Evolutionary conservation across 1,140 invertebrate genomes (phyloP), one percentile per base, ranked within the genome.

Genomic region (Nasonia longicornis): DNA sequence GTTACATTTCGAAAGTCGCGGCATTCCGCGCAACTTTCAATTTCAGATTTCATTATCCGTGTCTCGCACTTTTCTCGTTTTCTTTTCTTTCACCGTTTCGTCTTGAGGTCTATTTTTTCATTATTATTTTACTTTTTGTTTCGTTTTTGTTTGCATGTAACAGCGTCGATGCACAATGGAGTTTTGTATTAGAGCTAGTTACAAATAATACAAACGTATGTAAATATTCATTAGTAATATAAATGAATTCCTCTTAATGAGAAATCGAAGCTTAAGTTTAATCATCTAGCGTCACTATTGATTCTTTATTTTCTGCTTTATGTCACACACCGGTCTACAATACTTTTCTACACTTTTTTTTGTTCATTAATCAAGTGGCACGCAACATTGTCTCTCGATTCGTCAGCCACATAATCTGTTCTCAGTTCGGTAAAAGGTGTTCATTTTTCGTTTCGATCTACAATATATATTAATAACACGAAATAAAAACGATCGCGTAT

Each of bases 121-220:
- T 35, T 58, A 29, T 58, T 52, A 38, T 74, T 42, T 74, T 69
- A 31, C 63, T 74, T 22, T 58, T 74, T 58, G 42, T 76, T 83
- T 84, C 83, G 72, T 82, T 76, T 76, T 31, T 20, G 45, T 76
- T 76, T 85, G 83, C 83, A 84, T 86, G 12, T 84, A 84, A 85
- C 83, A 81, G 81, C 81, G 85, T 86, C 86, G 82, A 87, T 88
- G 86, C 83, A 86, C 85, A 89, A 87, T 89, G 87, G 87, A 90
- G 89, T 89, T 90, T 90, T 90, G 88, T 90, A 91, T 90, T 90
- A 90, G 86, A 87, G 82, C 87, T 89, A 88, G 85, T 87, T 90
- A 89, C 85, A 87, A 89, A 90, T 88, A 88, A 90, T 90, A 90
- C 87, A 90, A 91, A 91, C 86, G 85, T 90, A 89, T 89, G 87